These are phyloP conservation scores for Sinodicranocentrus sp. DNA, from an alignment of 2,888 invertebrate species.

Conservation along the genomic window DNA sequence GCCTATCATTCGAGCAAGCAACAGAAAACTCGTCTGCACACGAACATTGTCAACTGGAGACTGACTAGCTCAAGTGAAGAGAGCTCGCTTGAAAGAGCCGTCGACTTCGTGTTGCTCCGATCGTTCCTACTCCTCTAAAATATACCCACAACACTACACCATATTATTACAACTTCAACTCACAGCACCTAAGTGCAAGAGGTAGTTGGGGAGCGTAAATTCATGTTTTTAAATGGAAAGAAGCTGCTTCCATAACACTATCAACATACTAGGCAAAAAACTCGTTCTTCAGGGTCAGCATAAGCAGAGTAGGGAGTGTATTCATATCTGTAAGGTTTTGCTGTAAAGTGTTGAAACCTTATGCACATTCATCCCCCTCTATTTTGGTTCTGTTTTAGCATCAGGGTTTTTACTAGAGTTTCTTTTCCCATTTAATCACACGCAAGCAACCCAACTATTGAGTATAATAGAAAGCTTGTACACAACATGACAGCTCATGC, in stretches of 20 bases:
- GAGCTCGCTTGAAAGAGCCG: conserved; percentile 17
- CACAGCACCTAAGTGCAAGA: background rate
- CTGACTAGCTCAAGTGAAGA: conserved; percentile 51
- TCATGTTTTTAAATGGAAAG: conserved; percentile 26
- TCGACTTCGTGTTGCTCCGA: conserved; percentile 31
- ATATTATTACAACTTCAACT: conserved; percentile 3
- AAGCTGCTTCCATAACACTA: conserved; percentile 43
- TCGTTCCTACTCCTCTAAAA: conserved; percentile 9
- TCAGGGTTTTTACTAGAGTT: conserved; percentile 23
- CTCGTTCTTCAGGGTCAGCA: conserved; percentile 55
- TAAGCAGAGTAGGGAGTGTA: background rate
- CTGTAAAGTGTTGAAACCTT: background rate
- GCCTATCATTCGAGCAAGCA: background rate
- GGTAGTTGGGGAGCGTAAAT: background rate
- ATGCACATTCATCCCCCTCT: conserved; percentile 33
- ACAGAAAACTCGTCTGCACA: conserved; percentile 25
- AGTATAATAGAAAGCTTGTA: conserved; percentile 1
- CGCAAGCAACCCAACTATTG: conserved; percentile 15
- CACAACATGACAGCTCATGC: conserved; percentile 31
- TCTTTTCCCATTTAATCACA: conserved; percentile 17
- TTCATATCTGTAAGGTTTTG: background rate
- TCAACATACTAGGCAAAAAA: conserved; percentile 33
- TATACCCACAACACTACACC: background rate
- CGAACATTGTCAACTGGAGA: conserved; percentile 65
- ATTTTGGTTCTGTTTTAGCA: conserved; percentile 1